Evolutionary conservation across 2,113 vertebrate genomes (phyloP), one percentile per base, ranked within the genome.

Genomic region (Centropus bengalensis): DNA sequence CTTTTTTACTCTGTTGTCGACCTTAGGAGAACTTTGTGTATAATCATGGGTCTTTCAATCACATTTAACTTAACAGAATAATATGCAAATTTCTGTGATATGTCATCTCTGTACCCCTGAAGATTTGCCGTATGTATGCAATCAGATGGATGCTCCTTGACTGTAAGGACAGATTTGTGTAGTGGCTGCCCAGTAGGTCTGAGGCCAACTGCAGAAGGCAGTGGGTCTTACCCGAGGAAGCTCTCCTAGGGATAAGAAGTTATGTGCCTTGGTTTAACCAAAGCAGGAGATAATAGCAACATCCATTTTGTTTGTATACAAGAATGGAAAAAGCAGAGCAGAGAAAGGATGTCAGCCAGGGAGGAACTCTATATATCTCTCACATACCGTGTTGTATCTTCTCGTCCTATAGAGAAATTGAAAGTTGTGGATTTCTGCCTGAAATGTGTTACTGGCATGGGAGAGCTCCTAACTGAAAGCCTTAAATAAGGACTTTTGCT

Each of bases 1-100:
- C 82, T 97, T 97, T 96, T 80, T 59, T 55, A 82, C 93, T 92
- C 52, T 77, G 91, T 94, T 96, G 86, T 91, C 94, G 93, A 98
- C 97, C 97, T 98, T 91, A 90, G 93, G 95, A 97, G 97, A 98
- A 96, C 95, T 97, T 97, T 93, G 87, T 95, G 79, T 96, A n/a
- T 97, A 97, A 97, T 95, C 86, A 69, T 26, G 73, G 90, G 55
- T 94, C 90, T 94, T 96, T 97, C 94, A 94, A 74, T 98, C 95
- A 95, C 69, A 79, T 79, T 86, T 93, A 94, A 77, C 93, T 85
- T 92, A 89, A 92, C 75, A 75, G 96, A 97, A 94, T 51, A 78
- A 32, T 77, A 97, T 92, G 82, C 73, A 83, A 40, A 93, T 96
- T 88, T 77, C 68, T 70, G 38, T 54, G 36, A n/a, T 40, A 24